These are phyloP conservation scores for Steinernema hermaphroditum DNA, from an alignment of 2,888 invertebrate species.

Conservation along the genomic window DNA sequence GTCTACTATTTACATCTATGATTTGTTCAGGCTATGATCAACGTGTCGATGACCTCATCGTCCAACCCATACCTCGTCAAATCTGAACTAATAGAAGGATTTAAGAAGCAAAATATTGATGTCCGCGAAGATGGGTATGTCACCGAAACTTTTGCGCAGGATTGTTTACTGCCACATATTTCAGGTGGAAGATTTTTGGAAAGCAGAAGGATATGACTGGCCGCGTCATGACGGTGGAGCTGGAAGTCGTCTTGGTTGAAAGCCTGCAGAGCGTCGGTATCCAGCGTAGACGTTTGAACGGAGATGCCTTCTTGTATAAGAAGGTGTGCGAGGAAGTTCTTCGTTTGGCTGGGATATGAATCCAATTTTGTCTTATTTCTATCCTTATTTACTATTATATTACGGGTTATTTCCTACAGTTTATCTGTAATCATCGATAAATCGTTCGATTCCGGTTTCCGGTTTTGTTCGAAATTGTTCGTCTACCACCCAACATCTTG, in stretches of 20 bases:
- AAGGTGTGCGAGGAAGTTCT: conserved; percentile 62
- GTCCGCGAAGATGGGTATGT: conserved; percentile 54
- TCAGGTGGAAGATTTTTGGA: conserved; percentile 75
- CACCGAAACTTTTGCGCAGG: no score
- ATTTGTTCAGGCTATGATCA: conserved; percentile 73
- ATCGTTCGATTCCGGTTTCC: no score
- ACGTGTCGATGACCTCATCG: conserved; percentile 76
- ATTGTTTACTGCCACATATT: conserved; percentile 38
- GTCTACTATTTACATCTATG: background rate
- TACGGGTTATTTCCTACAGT: background rate
- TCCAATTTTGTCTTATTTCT: background rate
- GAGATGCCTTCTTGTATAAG: conserved; percentile 81
- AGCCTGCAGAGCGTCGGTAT: conserved; percentile 72
- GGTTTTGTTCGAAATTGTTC: no score
- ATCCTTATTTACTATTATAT: background rate
- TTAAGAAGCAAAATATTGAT: conserved; percentile 66
- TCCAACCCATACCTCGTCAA: conserved; percentile 74
- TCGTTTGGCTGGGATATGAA: conserved; percentile 1
- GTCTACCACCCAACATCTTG: no score
- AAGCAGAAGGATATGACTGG: conserved; percentile 72
- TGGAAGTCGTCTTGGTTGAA: conserved; percentile 73
- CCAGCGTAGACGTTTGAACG: conserved; percentile 76
- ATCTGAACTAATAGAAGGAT: conserved; percentile 72
- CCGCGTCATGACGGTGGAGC: conserved; percentile 74
- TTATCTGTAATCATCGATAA: no score